Percentiles rank a stretch among this genome's conserved stretches.
These are phyloP conservation scores for Strix aluco DNA, from an alignment of 2,113 vertebrate genomes.

Conservation along the genomic window DNA sequence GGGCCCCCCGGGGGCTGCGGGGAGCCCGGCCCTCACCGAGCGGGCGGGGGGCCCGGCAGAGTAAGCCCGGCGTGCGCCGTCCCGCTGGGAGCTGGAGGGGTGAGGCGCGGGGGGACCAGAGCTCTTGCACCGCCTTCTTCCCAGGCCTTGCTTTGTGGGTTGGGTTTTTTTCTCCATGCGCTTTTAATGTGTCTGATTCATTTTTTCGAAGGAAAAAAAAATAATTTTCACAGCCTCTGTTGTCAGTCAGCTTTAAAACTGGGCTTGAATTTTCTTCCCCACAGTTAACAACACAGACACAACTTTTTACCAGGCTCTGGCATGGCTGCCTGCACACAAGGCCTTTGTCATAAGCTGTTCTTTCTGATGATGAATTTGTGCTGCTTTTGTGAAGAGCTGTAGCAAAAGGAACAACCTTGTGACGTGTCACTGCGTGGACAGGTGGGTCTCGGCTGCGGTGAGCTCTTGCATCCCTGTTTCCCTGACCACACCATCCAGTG, in stretches of 20 bases:
- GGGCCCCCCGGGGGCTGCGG: no score
- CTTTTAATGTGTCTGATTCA: neutral
- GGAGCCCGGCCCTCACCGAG: no score
- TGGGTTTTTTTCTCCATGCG: neutral
- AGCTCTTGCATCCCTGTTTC: no score
- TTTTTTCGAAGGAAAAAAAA: neutral
- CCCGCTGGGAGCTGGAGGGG: neutral
- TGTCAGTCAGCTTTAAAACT: neutral
- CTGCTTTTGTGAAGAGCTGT: neutral
- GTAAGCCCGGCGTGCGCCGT: neutral
- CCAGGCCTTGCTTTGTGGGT: no score
- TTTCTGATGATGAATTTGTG: neutral
- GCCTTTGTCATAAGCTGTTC: neutral
- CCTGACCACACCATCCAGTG: no score
- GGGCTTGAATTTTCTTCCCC: neutral
- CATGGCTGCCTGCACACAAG: neutral
- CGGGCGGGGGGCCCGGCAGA: no score
- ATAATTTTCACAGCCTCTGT: no score
- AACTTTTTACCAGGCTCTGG: no score
- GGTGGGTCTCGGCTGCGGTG: neutral
- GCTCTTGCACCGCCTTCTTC: neutral
- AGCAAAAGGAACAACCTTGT: neutral
- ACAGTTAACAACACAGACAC: neutral
- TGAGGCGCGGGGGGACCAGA: fast-evolving
- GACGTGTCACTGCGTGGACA: fast-evolving